Percentiles rank a stretch among this genome's conserved stretches.
Conservation (phyloP, 1,140 invertebrate genomes). For the Sweltsa coloradensis region DNA sequence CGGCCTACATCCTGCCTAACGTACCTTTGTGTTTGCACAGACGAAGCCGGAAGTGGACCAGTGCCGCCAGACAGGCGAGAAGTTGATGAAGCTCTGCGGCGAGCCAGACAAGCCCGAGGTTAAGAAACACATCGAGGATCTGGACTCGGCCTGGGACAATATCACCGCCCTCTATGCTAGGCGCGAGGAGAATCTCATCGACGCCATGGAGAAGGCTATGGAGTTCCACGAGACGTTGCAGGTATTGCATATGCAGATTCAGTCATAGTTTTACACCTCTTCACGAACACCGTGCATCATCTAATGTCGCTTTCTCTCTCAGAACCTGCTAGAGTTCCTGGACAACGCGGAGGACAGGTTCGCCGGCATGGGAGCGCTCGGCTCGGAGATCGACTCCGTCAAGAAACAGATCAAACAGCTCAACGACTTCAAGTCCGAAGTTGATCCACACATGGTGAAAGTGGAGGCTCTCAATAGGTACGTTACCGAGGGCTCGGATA, state of each 20-base stretch:
- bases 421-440: conserved; percentile 83
- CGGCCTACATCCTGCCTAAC: too few species aligned
- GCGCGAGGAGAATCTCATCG: conserved; percentile 87
- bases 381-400: conserved; percentile 86
- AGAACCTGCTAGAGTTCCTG: conserved; percentile 83
- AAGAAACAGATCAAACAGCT: conserved; percentile 89
- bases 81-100: conserved; percentile 85
- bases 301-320: conserved; percentile 20
- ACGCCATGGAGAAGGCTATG: conserved; percentile 96
- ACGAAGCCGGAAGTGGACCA: conserved; percentile 90
- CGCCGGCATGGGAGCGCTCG: conserved; percentile 70
- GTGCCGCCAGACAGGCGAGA: conserved; percentile 77
- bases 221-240: conserved; percentile 94
- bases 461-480: conserved; percentile 93
- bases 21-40: conserved; percentile 28
- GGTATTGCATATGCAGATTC: conserved; percentile 32
- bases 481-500: too few species aligned
- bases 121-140: conserved; percentile 92
- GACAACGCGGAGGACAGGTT: conserved; percentile 82
- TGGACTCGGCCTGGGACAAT: conserved; percentile 87
- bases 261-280: background rate
- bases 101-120: conserved; percentile 96
- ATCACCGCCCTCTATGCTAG: conserved; percentile 86
- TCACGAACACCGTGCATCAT: too few species aligned
- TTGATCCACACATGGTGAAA: conserved; percentile 97